Conservation (phyloP, 1,140 invertebrate species). For the Venustaconcha ellipsiformis region DNA sequence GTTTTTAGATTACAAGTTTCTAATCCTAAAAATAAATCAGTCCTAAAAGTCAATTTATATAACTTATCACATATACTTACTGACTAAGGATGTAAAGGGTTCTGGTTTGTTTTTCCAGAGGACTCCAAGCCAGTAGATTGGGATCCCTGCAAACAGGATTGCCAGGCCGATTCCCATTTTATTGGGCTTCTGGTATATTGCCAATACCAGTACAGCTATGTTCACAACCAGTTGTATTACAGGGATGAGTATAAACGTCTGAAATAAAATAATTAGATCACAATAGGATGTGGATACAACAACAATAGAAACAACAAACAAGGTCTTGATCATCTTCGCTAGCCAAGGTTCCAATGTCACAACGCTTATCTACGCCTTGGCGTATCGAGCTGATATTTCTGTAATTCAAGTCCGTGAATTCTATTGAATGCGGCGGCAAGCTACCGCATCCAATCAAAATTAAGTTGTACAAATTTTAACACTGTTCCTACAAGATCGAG, state of each 20-base stretch:
- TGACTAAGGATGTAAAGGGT: not conserved
- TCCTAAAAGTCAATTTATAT: no score
- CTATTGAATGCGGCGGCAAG: no score
- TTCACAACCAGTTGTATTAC: conserved; percentile 44
- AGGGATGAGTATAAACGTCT: conserved; percentile 46
- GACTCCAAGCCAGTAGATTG: conserved; percentile 70
- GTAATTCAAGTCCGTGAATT: no score
- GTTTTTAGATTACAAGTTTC: no score
- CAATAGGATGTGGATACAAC: not conserved
- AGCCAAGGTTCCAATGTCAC: no score
- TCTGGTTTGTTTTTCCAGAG: conserved; percentile 75
- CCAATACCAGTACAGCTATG: conserved; percentile 45
- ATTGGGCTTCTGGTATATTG: conserved; percentile 76
- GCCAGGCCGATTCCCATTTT: conserved; percentile 84
- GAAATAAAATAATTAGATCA: conserved; percentile 21
- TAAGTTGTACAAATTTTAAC: no score
- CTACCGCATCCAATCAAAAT: no score
- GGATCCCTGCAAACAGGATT: conserved; percentile 71
- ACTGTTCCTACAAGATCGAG: no score
- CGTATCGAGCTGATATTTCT: no score
- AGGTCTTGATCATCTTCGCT: not conserved
- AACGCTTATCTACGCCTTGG: no score
- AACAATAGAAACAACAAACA: conserved; percentile 1
- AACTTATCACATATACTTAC: no score
- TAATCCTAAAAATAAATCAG: no score